A percentile compares a stretch with the other conserved stretches of the same genome.
These are phyloP conservation scores for Microcebus ravelobensis DNA, from an alignment of 2,113 vertebrate species.

Conservation along the genomic window DNA sequence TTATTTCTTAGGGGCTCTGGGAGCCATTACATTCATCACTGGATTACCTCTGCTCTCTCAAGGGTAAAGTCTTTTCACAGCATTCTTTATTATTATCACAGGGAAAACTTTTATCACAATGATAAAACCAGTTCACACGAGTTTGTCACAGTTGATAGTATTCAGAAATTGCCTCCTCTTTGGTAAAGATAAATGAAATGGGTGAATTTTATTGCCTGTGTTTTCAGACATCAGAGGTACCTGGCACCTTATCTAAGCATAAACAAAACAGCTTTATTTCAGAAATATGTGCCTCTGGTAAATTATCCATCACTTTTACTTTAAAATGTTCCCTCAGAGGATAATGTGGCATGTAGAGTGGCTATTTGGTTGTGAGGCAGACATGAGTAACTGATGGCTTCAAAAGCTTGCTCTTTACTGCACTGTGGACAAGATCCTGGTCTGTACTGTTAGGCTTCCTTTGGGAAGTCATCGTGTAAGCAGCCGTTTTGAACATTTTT, in stretches of 20 bases:
- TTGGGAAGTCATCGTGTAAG: not conserved
- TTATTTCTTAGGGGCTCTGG: slow-evolving; percentile 82
- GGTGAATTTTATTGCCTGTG: slow-evolving; percentile 47
- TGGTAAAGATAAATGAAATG: slow-evolving; percentile 43
- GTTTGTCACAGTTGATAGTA: slow-evolving; percentile 30
- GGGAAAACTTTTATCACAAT: slow-evolving; percentile 48
- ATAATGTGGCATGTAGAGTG: not conserved
- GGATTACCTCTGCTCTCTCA: slow-evolving; percentile 83
- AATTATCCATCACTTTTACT: slow-evolving; percentile 46
- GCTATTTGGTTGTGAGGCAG: not conserved
- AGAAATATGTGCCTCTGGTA: slow-evolving; percentile 66
- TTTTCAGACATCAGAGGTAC: slow-evolving; percentile 67
- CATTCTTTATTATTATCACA: slow-evolving; percentile 53
- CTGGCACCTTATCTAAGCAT: slow-evolving; percentile 48
- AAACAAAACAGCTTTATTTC: slow-evolving; percentile 59
- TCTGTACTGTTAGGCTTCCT: not conserved
- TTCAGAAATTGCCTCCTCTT: slow-evolving; percentile 37
- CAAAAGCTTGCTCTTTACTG: slow-evolving; percentile 3
- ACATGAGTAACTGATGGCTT: not conserved
- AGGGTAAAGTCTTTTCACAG: slow-evolving; percentile 47
- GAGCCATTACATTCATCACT: slow-evolving; percentile 76
- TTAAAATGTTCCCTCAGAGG: slow-evolving; percentile 52
- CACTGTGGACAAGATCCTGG: not conserved
- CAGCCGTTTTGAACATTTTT: not conserved
- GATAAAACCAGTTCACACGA: slow-evolving; percentile 34